These are phyloP conservation scores for Hypomecis atomaria DNA, from an alignment of 2,888 invertebrate genomes.

Conservation along the genomic window DNA sequence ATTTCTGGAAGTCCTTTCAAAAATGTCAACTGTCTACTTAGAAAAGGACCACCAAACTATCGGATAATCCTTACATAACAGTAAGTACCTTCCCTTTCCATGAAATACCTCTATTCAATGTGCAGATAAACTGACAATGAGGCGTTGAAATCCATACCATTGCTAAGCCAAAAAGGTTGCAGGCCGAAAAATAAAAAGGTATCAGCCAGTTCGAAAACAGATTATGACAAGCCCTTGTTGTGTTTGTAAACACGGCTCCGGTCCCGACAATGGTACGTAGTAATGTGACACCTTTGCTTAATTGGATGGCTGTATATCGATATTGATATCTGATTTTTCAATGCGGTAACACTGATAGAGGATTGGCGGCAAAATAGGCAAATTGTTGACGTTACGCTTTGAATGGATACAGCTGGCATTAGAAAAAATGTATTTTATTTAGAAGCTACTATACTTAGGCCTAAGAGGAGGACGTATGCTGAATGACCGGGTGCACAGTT, in stretches of 20 bases:
- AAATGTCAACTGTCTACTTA: constrained; percentile 68
- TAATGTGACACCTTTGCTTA: constrained; percentile 81
- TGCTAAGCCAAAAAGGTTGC: constrained; percentile 71
- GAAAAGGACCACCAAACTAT: constrained; percentile 72
- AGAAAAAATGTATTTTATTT: constrained; percentile 41
- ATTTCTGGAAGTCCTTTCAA: constrained; percentile 57
- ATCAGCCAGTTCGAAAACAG: constrained; percentile 70
- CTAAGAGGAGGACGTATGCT: constrained; percentile 9
- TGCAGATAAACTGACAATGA: constrained; percentile 76
- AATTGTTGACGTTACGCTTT: constrained; percentile 77
- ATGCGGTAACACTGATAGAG: constrained; percentile 56
- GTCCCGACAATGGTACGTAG: constrained; percentile 66
- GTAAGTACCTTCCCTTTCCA: constrained; percentile 72
- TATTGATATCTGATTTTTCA: constrained; percentile 72
- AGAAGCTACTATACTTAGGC: not conserved
- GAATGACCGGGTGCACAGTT: not conserved
- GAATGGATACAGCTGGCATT: constrained; percentile 66
- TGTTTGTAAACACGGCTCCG: constrained; percentile 81
- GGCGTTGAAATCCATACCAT: constrained; percentile 82
- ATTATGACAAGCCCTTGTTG: constrained; percentile 83
- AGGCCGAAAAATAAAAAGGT: constrained; percentile 77
- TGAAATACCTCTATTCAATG: constrained; percentile 71
- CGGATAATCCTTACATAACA: constrained; percentile 66
- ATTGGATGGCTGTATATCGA: constrained; percentile 71
- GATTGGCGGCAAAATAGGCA: constrained; percentile 73